phyloP scores from a whole-genome alignment of 2,113 vertebrate genomes.

The Crotalus helleri region DNA sequence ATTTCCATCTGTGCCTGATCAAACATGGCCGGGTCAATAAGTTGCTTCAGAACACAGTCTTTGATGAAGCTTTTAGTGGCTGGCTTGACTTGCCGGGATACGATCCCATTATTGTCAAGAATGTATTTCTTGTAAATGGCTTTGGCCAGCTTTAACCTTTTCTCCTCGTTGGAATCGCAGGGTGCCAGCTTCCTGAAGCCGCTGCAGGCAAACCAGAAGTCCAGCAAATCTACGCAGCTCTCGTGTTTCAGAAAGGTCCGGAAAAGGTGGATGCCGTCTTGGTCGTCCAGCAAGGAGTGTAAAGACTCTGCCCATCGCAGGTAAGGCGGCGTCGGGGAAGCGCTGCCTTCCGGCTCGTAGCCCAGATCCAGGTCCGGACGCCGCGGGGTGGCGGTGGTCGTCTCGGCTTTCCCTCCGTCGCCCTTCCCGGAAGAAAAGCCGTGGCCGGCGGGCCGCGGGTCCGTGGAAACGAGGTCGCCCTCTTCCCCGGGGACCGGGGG shows the following conservation, averaged over 20 bases:
- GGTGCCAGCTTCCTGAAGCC: slow-evolving; percentile 93
- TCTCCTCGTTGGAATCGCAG: slow-evolving; percentile 81
- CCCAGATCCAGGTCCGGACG: slow-evolving; percentile 93
- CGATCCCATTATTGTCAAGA: slow-evolving; percentile 87
- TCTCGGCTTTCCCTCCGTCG: slow-evolving; percentile 80
- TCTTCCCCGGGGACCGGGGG: slow-evolving; percentile 97
- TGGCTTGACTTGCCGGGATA: slow-evolving; percentile 91
- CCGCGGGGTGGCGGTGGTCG: slow-evolving; percentile 85
- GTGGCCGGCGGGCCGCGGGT: slow-evolving; percentile 74
- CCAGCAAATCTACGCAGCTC: slow-evolving; percentile 88
- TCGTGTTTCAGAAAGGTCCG: slow-evolving; percentile 93
- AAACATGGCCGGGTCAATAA: slow-evolving; percentile 93
- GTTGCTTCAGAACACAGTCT: slow-evolving; percentile 87
- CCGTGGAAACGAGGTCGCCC: slow-evolving; percentile 85
- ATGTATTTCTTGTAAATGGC: slow-evolving; percentile 97
- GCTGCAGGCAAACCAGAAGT: slow-evolving; percentile 98
- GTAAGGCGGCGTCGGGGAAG: slow-evolving; percentile 94
- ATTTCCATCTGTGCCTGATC: slow-evolving; percentile 98
- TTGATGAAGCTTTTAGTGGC: slow-evolving; percentile 97
- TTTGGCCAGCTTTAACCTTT: slow-evolving; percentile 90
- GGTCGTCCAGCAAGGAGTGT: slow-evolving; percentile 93
- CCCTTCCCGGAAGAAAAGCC: slow-evolving; percentile 78
- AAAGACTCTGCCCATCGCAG: slow-evolving; percentile 95
- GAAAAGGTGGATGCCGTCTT: slow-evolving; percentile 94
- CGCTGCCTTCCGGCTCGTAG: slow-evolving; percentile 95